A percentile compares a stretch with the other conserved stretches of the same genome.
phyloP scores from a whole-genome alignment of 2,888 invertebrate species.

The Ichneumoninae sp. region DNA sequence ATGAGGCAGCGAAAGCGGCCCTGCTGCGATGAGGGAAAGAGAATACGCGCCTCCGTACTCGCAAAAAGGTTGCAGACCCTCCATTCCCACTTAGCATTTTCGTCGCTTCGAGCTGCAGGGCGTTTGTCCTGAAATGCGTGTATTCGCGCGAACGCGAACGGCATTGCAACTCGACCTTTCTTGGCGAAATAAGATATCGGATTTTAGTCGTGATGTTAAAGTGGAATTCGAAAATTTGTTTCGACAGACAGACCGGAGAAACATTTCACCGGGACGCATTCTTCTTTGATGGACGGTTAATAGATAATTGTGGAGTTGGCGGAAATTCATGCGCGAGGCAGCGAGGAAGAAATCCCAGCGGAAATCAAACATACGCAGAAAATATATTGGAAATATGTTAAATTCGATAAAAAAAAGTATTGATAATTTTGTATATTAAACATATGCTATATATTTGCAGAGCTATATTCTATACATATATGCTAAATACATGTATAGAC shows the following conservation, averaged over 20 bases:
- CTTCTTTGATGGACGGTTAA: not conserved
- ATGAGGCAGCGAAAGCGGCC: not conserved
- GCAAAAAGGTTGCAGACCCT: not conserved
- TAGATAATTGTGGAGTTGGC: no score
- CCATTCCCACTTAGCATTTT: constrained; percentile 36
- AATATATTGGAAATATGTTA: no score
- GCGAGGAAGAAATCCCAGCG: no score
- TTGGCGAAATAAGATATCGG: not conserved
- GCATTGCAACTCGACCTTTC: not conserved
- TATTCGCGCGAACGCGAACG: not conserved
- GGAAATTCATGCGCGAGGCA: no score
- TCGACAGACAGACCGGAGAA: not conserved
- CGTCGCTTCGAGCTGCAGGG: not conserved
- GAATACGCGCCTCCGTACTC: not conserved
- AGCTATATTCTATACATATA: no score
- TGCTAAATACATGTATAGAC: no score
- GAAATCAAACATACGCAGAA: no score
- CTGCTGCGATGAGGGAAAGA: not conserved
- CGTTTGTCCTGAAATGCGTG: not conserved
- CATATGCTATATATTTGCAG: no score
- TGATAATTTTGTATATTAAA: no score
- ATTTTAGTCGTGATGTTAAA: not conserved
- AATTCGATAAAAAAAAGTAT: no score
- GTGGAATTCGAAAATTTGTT: not conserved
- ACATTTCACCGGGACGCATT: not conserved